Base-by-base conservation (phyloP, 2,113 vertebrate genomes). In the Pollimyrus isidori region DNA sequence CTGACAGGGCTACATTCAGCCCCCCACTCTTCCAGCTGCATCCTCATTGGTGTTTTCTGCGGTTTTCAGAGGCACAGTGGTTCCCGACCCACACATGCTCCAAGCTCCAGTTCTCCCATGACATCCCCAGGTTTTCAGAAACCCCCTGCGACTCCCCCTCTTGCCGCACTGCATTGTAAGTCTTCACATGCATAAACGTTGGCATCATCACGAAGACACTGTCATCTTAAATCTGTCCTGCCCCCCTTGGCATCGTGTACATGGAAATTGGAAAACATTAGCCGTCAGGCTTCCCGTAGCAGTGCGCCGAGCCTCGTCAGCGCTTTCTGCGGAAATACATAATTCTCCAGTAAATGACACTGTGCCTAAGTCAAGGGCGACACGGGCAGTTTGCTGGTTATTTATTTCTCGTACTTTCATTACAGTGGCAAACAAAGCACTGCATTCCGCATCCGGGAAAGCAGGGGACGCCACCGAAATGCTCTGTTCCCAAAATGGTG, bases 381-480 rank as follows among this genome's bases (percentile, higher is more conserved):
- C 76, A 30, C 30, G 7, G 46, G 69, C 56, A 89, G 86, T 87
- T 46, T 35, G 52, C 84, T 46, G 87, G 50, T 58, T n/a, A 86
- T 89, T 89, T 84, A 86, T 82, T 83, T 90, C 62, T 86, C 48
- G 53, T 84, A 83, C 69, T 89, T 88, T 45, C 86, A 56, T 89
- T 90, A 90, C 42, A 17, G 73, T 50, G 86, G 85, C 82, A 3
- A 35, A 89, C 88, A 88, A 88, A 30, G 49, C 56, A 53, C 88
- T 23, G 53, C 35, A 85, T 88, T 83, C 76, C 35, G 35, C 87
- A 89, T 85, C 65, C 7, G 52, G 13, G 45, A 58, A 9, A 86
- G 21, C 30, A 53, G 26, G 80, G 42, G 30, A 46, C 10, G 58
- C 6, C 2, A 21, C 7, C 19, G 4, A 35, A 21, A 35, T 35